Evolutionary conservation across 2,113 vertebrate genomes (phyloP), one percentile per base, ranked within the genome.

Genomic region (Cheilinus undulatus): DNA sequence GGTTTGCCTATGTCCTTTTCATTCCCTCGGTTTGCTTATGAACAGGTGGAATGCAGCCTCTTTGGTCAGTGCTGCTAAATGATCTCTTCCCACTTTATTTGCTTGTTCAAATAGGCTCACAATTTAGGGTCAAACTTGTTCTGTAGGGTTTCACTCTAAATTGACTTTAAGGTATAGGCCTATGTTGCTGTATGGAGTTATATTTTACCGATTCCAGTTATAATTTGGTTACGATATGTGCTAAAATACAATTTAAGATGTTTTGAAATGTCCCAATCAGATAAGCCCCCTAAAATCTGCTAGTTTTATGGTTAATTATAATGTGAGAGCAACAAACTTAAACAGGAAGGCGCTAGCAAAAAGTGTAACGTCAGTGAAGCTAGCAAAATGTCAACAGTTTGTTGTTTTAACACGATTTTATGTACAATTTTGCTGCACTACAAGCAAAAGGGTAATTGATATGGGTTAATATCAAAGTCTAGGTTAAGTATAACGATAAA

Each of bases 41-140:
- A 80, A 89, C 87, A 88, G 83, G 82, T 89, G 86, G 74, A 72
- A 73, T 65, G 8, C 63, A 54, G 17, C 36, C 30, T 43, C 50
- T 28, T 26, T 64, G 8, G 7, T 40, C 32, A n/a, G 17, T 59
- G 1, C n/a, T 24, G 30, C 22, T 48, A 26, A 34, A 40, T 22
- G 22, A 36, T 65, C 22, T 13, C 6, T 63, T 24, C 30, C 62
- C 36, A 54, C 28, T 30, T 60, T 15, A 28, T 34, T 42, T 42
- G 14, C 15, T 42, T 17, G 14, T 17, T 17, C 17, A 19, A 19
- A 42, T 63, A 5, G 19, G 17, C 4, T 1, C 17, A 14, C 54
- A 51, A 50, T 46, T 40, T 27, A n/a, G 19, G 50, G 23, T 61
- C 7, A 53, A 50, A 70, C 59, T 56, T 61, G 20, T 5, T 64